Percentiles rank a stretch among this genome's conserved stretches.
phyloP scores from a whole-genome alignment of 2,797 vertebrate genomes.

The Centropyge bicolor region DNA sequence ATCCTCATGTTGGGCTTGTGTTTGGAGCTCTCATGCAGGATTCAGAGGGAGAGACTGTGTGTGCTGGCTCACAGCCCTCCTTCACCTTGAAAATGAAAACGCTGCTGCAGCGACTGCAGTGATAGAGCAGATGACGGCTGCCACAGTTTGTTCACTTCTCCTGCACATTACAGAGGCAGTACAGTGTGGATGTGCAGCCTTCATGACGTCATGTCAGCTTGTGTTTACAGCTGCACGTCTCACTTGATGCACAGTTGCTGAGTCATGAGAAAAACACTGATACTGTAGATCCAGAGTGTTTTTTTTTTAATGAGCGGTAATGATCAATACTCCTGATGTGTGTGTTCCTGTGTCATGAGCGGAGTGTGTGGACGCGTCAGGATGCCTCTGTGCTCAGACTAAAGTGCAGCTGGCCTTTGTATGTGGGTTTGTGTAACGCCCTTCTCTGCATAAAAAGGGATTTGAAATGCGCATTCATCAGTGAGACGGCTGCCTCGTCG shows the following conservation, averaged over 20 bases:
- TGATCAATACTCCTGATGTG: conserved; percentile 42
- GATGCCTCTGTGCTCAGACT: conserved; percentile 22
- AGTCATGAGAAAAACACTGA: conserved; percentile 54
- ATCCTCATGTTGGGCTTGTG: background rate
- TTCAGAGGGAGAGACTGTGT: background rate
- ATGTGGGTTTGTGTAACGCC: conserved; percentile 20
- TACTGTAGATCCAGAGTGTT: conserved; percentile 6
- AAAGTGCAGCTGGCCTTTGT: conserved; percentile 45
- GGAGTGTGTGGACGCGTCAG: conserved; percentile 8
- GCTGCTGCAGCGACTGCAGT: conserved; percentile 59
- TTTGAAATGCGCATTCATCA: conserved; percentile 81
- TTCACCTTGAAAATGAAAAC: conserved; percentile 54
- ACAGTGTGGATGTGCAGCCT: background rate
- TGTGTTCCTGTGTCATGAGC: conserved; percentile 9
- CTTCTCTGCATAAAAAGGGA: conserved; percentile 70
- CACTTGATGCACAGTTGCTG: conserved; percentile 42
- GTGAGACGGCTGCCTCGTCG: conserved; percentile 32
- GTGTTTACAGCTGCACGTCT: conserved; percentile 22
- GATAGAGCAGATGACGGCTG: background rate
- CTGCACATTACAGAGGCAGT: background rate
- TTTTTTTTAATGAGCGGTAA: background rate
- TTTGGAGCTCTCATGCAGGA: background rate
- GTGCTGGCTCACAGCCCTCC: conserved; percentile 19
- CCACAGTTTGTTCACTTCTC: conserved; percentile 2
- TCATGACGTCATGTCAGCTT: conserved; percentile 35